Evolutionary conservation across 2,797 vertebrate species (phyloP), one percentile per base, ranked within the genome.

Genomic region (Mionectes olivaceus): DNA sequence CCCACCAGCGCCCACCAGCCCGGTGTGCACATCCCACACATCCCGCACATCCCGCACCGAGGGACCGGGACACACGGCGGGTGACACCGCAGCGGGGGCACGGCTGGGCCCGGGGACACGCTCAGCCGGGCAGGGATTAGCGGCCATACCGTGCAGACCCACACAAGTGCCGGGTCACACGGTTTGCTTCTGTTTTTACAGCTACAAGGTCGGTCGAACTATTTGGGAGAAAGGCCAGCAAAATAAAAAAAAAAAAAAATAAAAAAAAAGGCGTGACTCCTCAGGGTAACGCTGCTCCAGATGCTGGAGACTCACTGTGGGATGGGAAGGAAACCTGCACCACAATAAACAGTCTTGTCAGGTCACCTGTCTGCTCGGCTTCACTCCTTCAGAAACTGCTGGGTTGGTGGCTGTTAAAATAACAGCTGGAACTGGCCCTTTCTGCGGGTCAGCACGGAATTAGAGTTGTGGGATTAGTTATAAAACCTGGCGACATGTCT

Each of bases 381-480:
- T 21, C 27, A 13, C 52, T 47, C 76, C 50, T 32, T 28, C 17
- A 19, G 41, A 49, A 64, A 2, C 33, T 56, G 7, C 35, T 52
- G 21, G 4, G 57, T 61, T 18, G 15, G 2, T 11, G 80, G 49
- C 68, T 63, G n/a, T 59, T 39, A 56, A 60, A 84, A 24, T 50
- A 84, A 70, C 94, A 87, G 79, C 85, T 46, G 59, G 95, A 67
- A 19, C 56, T 27, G 47, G 69, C 23, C 25, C 63, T 95, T 84
- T n/a, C 83, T 73, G 64, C 17, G 78, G 89, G 89, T 95, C 94
- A 93, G 80, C 89, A 21, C 8, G 71, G 94, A 87, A 96, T 96
- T 95, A 96, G 91, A 84, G 90, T 8, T 59, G 30, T 80, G 83
- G 94, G 92, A 93, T 97, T 96, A 96, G 90, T 87, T 76, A 37